phyloP scores from a whole-genome alignment of 2,888 invertebrate species.

The Rhagonycha lutea region DNA sequence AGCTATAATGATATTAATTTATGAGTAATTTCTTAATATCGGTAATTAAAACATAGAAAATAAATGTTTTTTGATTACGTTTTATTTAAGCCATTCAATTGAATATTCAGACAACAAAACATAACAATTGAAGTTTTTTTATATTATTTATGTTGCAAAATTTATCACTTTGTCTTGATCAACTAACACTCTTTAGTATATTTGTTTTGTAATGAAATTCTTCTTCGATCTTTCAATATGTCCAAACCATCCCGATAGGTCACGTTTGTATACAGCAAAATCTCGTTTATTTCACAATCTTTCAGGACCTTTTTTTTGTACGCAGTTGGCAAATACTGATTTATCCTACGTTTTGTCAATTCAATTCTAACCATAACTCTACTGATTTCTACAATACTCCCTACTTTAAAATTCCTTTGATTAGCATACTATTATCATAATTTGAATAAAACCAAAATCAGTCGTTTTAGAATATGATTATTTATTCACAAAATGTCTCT shows the following conservation, averaged over 20 bases:
- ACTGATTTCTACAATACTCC: neutral
- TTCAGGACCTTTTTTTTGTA: neutral
- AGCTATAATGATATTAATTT: neutral
- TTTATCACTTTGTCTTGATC: neutral
- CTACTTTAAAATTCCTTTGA: neutral
- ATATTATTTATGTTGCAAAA: neutral
- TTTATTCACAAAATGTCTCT: neutral
- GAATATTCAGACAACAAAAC: neutral
- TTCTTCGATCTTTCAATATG: neutral
- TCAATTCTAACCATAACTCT: neutral
- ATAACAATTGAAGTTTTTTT: neutral
- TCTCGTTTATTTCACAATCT: neutral
- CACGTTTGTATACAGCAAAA: neutral
- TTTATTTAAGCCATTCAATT: neutral
- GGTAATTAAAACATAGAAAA: too few relatives aligned
- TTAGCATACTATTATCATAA: neutral
- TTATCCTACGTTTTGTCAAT: neutral
- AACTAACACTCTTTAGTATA: neutral
- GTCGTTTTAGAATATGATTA: neutral
- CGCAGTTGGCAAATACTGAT: neutral
- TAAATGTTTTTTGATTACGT: too few relatives aligned
- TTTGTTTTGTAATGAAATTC: neutral
- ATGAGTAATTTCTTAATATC: neutral
- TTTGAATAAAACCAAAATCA: neutral
- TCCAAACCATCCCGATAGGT: neutral